Conservation (phyloP, 1,140 invertebrate genomes). For the Leptinotarsa defecta region DNA sequence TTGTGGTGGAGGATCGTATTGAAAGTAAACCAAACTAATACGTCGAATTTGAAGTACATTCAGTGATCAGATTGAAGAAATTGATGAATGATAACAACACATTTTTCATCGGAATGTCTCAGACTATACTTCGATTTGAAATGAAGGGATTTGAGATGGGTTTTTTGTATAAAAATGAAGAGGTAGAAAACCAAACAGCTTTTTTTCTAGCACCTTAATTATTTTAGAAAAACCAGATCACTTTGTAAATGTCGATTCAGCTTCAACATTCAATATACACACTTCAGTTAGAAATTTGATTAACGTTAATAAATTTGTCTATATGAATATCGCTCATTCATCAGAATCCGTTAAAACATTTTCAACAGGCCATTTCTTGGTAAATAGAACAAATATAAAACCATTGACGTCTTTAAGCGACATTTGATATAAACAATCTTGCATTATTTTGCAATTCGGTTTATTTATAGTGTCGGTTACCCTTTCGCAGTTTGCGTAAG, state of each 20-base stretch:
- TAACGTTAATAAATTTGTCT: not conserved
- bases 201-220: not conserved
- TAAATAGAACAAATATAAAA: not conserved
- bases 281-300: not conserved
- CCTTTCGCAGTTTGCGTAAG: not conserved
- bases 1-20: no score
- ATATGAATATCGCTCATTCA: not conserved
- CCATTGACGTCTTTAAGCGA: not conserved
- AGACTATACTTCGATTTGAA: no score
- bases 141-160: no score
- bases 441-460: not conserved
- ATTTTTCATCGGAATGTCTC: no score
- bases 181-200: not conserved
- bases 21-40: no score
- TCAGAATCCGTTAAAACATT: not conserved
- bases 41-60: no score
- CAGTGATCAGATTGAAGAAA: no score
- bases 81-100: no score
- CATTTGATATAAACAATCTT: slow-evolving; percentile 6
- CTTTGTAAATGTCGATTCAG: not conserved
- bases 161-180: not conserved
- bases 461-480: not conserved
- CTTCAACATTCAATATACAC: not conserved
- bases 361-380: not conserved
- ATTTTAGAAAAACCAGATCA: not conserved